Base-by-base conservation (phyloP, 35 echinoderm and acorn worm genomes). In the Diadema setosum region DNA sequence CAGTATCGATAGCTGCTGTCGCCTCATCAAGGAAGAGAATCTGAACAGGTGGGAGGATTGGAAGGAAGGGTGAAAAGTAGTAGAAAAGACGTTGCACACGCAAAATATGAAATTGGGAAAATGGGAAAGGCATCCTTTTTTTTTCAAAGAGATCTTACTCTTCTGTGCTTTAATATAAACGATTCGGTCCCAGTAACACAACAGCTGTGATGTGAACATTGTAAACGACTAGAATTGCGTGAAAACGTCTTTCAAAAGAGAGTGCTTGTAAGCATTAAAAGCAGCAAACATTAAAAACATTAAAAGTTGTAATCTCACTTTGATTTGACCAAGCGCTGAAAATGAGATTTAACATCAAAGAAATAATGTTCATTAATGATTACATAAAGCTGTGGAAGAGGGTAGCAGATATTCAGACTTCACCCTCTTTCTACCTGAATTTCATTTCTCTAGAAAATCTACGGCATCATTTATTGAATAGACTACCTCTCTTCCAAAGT, bases 1-100 rank as follows among this genome's bases (percentile, higher is more conserved):
- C 95, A 52, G 95, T 98, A 64, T 98, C 95, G n/a, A 98, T 98
- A 43, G 95, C 95, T 30, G 95, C 95, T 5, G 95, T 98, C 17
- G 96, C 96, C 80, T 98, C 96, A 46, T 98, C 96, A 25, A 98
- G 25, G 15, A 98, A 91, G 24, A 98, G 75, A 5, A 98, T 90
- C 92, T 94, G 33, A 33, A 57, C 56, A 84, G 42, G 17, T 2
- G 32, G 7, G 1, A 63, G 17, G 11, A 18, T 63, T 1, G 4
- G 49, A 55, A 21, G 21, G 49, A 55, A 21, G 21, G 49, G 21
- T 12, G 21, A 21, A 55, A 21, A 55, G 49, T 16, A 21, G 21
- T 12, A 55, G 49, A 21, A 2, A 55, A 12, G 2, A 2, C 21
- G 49, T 16, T 0, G 21, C 12, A 16, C 12, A 1, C 1, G 49